These are phyloP conservation scores for Helicolenus hilgendorfi DNA, from an alignment of 2,797 vertebrate genomes.

Conservation along the genomic window DNA sequence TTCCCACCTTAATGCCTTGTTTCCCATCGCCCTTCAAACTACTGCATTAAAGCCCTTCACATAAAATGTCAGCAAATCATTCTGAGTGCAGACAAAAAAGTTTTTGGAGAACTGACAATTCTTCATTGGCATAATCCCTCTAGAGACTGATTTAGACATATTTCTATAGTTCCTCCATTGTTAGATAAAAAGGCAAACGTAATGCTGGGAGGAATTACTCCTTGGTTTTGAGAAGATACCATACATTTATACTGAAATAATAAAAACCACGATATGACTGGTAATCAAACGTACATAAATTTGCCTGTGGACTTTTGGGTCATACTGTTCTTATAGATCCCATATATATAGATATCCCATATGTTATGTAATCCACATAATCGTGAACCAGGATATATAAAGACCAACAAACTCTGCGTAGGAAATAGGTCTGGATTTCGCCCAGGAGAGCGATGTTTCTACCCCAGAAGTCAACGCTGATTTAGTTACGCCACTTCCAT, in stretches of 20 bases:
- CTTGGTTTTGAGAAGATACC: background rate
- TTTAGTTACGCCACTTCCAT: no score
- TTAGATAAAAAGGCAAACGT: background rate
- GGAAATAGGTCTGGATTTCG: no score
- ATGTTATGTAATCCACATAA: no score
- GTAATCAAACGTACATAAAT: background rate
- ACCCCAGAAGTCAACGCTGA: no score
- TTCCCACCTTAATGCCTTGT: conserved; percentile 76
- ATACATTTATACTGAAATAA: background rate
- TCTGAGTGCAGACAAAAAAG: conserved; percentile 26
- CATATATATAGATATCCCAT: no score
- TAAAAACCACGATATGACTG: background rate
- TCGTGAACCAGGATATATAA: no score
- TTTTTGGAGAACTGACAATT: conserved; percentile 36
- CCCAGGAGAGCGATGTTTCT: no score
- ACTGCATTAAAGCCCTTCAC: conserved; percentile 35
- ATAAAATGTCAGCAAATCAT: conserved; percentile 67
- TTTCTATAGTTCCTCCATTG: background rate
- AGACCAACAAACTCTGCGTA: no score
- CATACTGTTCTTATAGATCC: no score
- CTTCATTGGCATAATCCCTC: conserved; percentile 6
- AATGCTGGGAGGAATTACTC: background rate
- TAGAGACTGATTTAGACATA: background rate
- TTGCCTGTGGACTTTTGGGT: background rate
- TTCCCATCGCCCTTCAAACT: conserved; percentile 79